phyloP scores from a whole-genome alignment of 1,140 invertebrate genomes.

The Drosophila triauraria region DNA sequence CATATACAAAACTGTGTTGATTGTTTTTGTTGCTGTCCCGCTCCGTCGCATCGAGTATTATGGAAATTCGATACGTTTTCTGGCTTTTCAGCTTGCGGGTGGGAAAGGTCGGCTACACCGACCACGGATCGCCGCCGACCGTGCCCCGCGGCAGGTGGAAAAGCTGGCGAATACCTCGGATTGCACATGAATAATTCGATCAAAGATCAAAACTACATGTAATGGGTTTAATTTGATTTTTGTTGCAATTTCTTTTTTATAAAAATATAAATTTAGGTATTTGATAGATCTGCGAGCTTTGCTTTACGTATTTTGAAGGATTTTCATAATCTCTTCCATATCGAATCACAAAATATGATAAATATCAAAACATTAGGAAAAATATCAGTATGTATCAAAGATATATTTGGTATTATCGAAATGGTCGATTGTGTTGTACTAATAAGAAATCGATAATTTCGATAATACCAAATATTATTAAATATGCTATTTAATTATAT shows the following conservation, averaged over 20 bases:
- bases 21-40: conserved; percentile 82
- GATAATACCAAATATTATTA: not conserved
- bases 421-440: not conserved
- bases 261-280: not conserved
- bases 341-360: not conserved
- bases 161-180: conserved; percentile 42
- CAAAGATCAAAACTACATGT: conserved; percentile 2
- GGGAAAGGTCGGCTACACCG: conserved; percentile 26
- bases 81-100: conserved; percentile 53
- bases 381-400: not conserved
- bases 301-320: not conserved
- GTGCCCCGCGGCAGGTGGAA: conserved; percentile 32
- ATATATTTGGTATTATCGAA: not conserved
- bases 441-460: no score
- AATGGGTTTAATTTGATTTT: conserved; percentile 9
- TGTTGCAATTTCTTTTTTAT: not conserved
- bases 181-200: conserved; percentile 32
- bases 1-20: conserved; percentile 73
- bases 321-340: not conserved
- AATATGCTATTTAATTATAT: not conserved
- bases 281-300: not conserved
- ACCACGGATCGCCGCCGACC: conserved; percentile 7
- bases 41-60: conserved; percentile 76
- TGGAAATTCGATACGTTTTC: conserved; percentile 84
- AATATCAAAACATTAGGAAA: no score